Percentiles rank a stretch among this genome's conserved stretches.
These are phyloP conservation scores for Drosophila flavopinicola DNA, from an alignment of 2,888 invertebrate genomes.

Conservation along the genomic window DNA sequence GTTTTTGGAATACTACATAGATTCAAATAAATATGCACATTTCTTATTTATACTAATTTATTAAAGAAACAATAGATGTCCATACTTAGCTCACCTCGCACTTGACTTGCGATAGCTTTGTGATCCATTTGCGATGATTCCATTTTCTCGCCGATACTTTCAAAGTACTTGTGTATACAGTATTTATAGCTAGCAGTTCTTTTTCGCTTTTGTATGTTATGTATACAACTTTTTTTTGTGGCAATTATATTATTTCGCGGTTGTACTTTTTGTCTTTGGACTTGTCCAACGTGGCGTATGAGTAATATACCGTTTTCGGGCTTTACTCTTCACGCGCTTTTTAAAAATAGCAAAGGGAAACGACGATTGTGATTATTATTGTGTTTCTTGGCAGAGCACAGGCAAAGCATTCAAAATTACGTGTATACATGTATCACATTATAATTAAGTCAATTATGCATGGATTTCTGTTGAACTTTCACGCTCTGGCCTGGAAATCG, in stretches of 20 bases:
- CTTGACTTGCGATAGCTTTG: conserved; percentile 81
- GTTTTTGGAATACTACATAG: no score
- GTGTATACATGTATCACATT: conserved; percentile 6
- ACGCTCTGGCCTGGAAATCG: conserved; percentile 19
- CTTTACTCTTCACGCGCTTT: conserved; percentile 32
- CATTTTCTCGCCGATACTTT: conserved; percentile 23
- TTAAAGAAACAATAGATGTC: conserved; percentile 23
- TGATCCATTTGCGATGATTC: conserved; percentile 75
- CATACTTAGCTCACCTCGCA: conserved; percentile 82
- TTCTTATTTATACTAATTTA: not conserved
- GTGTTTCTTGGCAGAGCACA: conserved; percentile 45
- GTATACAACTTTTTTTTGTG: conserved; percentile 36
- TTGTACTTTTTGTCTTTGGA: conserved; percentile 34
- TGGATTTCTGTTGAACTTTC: conserved; percentile 43
- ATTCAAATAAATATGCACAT: not conserved
- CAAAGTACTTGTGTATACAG: conserved; percentile 28
- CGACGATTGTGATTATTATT: conserved; percentile 32
- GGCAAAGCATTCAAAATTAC: conserved; percentile 4
- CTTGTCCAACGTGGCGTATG: conserved; percentile 58
- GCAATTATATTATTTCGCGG: conserved; percentile 22
- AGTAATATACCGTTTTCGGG: conserved; percentile 49
- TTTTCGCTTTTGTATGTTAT: conserved; percentile 24
- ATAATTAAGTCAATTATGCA: conserved; percentile 31
- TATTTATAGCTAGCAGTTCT: conserved; percentile 57
- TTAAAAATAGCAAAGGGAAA: conserved; percentile 45